Evolutionary conservation across 2,888 invertebrate genomes (phyloP), one percentile per base, ranked within the genome.

Genomic region (Scaptomyza flava): DNA sequence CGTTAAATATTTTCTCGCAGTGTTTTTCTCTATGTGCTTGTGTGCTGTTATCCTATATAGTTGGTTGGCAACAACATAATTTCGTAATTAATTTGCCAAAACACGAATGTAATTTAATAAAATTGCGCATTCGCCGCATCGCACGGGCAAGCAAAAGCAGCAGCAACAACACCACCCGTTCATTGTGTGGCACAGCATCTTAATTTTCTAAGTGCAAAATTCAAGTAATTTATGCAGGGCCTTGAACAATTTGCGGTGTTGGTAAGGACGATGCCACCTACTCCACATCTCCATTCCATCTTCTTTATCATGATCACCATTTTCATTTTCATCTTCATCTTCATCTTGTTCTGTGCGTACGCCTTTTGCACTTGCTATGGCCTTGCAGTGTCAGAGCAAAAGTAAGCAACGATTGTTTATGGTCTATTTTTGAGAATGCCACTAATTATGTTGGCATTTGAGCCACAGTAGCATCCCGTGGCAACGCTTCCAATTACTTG

Each of bases 91-190:
- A 89, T 87, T 87, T 87, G 89, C 89, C 81, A 79, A 88, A 87
- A 89, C 87, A 89, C 89, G 87, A 89, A 89, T 87, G 87, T 85
- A 85, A 85, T 85, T 85, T 85, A 85, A 85, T 88, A 88, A 88
- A 86, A 88, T 84, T 88, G 87, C 84, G 83, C 72, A 88, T 88
- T 83, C 83, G 87, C 81, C 88, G 70, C 70, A 76, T 68, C 70
- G 72, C 60, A 50, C 56, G 51, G 38, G 17, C 48, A 43, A 45
- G 11, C 27, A 42, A 59, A 33, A 41, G 12, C 30, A 42, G 8
- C 41, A 51, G 34, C 48, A 38, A 42, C 8, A 36, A n/a, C 50
- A 38, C 51, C 47, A 54, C 43, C 59, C 72, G 62, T 57, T 65
- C 46, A 62, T 61, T 72, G 59, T 67, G 42, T 20, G n/a, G 57